Evolutionary conservation across 2,113 vertebrate genomes (phyloP), one percentile per base, ranked within the genome.

Genomic region (Chionodraco myersi): DNA sequence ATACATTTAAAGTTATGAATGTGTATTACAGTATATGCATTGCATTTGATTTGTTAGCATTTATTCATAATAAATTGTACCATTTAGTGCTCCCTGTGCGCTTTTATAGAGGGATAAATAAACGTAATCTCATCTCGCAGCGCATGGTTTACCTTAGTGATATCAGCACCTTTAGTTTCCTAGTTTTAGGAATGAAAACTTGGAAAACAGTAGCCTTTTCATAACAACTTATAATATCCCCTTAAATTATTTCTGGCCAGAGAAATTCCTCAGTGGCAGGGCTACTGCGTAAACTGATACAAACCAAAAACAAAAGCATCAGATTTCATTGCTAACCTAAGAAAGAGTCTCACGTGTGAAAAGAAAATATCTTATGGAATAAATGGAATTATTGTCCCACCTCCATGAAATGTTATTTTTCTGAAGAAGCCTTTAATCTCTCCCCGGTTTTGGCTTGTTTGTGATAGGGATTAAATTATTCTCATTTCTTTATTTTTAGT

Each of bases 261-360:
- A 61, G 68, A 80, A 91, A 90, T 80, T 93, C 90, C 86, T 71
- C 76, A 72, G 82, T 69, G 88, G 71, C 76, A 75, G 10, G 45
- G 90, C 91, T 93, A 93, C 92, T 88, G 83, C 53, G 83, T 92
- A 90, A 92, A 92, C 75, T 47, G 83, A 94, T 92, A 93, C 83
- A 79, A 88, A 93, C 72, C 80, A 79, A 91, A 87, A 94, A 90
- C 81, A 91, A 91, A 86, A 90, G 69, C 86, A 89, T 91, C 71
- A 51, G 48, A 88, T 94, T 95, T 83, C 57, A 85, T 86, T 78
- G 69, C 69, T 47, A 48, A 76, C 53, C 63, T 44, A 41, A 77
- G 60, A 85, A 61, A 74, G 68, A 90, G 77, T 65, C 82, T 91
- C 64, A 23, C 23, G 71, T 80, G 57, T 60, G 86, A 80, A 84